Evolutionary conservation across 2,113 vertebrate genomes (phyloP), one percentile per base, ranked within the genome.

Genomic region (Spea bombifrons): DNA sequence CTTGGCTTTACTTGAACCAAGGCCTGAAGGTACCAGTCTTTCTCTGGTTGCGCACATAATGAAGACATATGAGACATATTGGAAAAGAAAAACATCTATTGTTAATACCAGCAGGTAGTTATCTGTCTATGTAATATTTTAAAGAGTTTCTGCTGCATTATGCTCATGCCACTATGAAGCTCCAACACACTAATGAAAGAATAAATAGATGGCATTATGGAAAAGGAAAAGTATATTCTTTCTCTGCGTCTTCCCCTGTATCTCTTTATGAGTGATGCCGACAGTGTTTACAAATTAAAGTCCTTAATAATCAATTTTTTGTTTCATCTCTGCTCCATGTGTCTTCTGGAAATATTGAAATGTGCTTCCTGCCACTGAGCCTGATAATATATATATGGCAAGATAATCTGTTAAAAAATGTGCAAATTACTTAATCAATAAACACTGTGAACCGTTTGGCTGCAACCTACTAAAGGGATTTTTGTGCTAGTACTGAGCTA

Each of bases 401-500:
- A 80, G 64, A 74, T 68, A 74, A 80, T 80, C 78, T 68, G 71
- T 74, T 73, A 79, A 73, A 80, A 71, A 80, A 80, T 44, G 64
- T 74, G 78, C 67, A 45, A 74, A 80, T 74, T 57, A 63, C 71
- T 74, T 74, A 80, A 80, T 80, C 78, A 67, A 80, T 80, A 79
- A 79, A 73, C 52, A 68, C 64, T 80, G 68, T 80, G 45, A 61
- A 74, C 52, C 64, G 73, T 74, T 73, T 74, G 77, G 78, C 78
- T 68, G 71, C 71, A 67, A 59, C 64, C 17, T 65, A 49, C 43
- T 73, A 57, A 80, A 57, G 50, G 50, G 12, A 55, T 59, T 49
- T 68, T 74, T 68, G 13, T 66, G 78, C 65, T 73, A 57, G 63
- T 13, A 7, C 10, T 73, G 63, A 66, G 64, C 77, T 73, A 43